Evolutionary conservation across 2,113 vertebrate species (phyloP).

Genomic region (Corydoras maculifer): DNA sequence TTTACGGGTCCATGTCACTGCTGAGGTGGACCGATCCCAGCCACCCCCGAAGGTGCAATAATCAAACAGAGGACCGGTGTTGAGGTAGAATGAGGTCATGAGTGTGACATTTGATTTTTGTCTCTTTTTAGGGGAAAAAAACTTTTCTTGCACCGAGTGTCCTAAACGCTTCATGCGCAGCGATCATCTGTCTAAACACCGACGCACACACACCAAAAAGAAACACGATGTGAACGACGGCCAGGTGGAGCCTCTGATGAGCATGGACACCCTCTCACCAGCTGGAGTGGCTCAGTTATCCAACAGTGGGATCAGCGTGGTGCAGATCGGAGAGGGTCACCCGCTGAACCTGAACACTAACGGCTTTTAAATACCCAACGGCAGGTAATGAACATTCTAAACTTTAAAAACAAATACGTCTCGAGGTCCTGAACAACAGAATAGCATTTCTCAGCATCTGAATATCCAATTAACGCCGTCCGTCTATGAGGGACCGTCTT

Average conservation of each 20-base stretch:
- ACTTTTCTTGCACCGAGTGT: slow-evolving; percentile 83
- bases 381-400: no score
- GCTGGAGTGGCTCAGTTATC: slow-evolving; percentile 85
- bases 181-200: slow-evolving; percentile 91
- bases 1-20: no score
- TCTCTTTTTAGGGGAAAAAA: slow-evolving; percentile 79
- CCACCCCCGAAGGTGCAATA: no score
- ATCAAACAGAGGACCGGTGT: no score
- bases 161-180: slow-evolving; percentile 96
- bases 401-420: no score
- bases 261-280: slow-evolving; percentile 88
- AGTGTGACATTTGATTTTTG: neutral
- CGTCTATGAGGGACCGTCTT: no score
- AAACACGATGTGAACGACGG: slow-evolving; percentile 54
- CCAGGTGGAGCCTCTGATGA: slow-evolving; percentile 62
- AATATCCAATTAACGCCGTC: no score
- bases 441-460: no score
- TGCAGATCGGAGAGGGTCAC: slow-evolving; percentile 89
- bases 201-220: slow-evolving; percentile 94
- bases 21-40: no score
- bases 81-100: no score
- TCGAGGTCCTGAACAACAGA: no score
- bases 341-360: slow-evolving; percentile 88
- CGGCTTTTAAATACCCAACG: slow-evolving; percentile 69
- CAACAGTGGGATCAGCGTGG: slow-evolving; percentile 85